phyloP scores from a whole-genome alignment of 1,140 invertebrate genomes.

The Palaemon carinicauda region DNA sequence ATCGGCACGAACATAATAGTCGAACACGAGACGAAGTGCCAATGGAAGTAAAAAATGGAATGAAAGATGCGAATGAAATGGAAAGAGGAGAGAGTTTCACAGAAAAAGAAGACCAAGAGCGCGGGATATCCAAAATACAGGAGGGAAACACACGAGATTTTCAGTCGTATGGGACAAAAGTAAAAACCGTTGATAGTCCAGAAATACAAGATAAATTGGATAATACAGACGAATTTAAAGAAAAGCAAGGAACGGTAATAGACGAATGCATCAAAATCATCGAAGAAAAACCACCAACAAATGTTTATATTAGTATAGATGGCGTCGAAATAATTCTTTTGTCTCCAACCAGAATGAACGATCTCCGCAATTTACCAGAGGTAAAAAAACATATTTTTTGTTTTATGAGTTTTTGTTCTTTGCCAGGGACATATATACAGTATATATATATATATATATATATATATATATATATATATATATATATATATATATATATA shows the following conservation, averaged over 20 bases:
- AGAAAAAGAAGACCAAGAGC: not conserved
- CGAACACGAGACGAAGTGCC: too few relatives aligned
- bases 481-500: not conserved
- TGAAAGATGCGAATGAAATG: not conserved
- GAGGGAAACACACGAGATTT: not conserved
- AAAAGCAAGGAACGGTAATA: not conserved
- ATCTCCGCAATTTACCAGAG: constrained; percentile 9
- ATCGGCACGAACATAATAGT: too few relatives aligned
- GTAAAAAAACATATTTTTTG: not conserved
- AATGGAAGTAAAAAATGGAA: too few relatives aligned
- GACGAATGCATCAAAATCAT: not conserved
- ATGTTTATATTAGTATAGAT: not conserved
- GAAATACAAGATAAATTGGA: not conserved
- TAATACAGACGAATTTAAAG: not conserved
- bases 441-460: not conserved
- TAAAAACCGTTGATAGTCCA: not conserved
- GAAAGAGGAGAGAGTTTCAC: not conserved
- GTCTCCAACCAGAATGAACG: constrained; percentile 25
- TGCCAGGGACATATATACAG: not conserved
- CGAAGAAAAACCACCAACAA: not conserved
- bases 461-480: not conserved
- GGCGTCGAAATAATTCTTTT: constrained; percentile 32
- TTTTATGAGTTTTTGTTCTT: not conserved
- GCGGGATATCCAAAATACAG: too few relatives aligned
- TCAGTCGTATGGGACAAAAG: not conserved